Base-by-base conservation (phyloP, 2,113 vertebrate species). In the Haplochromis vanheusdeni region DNA sequence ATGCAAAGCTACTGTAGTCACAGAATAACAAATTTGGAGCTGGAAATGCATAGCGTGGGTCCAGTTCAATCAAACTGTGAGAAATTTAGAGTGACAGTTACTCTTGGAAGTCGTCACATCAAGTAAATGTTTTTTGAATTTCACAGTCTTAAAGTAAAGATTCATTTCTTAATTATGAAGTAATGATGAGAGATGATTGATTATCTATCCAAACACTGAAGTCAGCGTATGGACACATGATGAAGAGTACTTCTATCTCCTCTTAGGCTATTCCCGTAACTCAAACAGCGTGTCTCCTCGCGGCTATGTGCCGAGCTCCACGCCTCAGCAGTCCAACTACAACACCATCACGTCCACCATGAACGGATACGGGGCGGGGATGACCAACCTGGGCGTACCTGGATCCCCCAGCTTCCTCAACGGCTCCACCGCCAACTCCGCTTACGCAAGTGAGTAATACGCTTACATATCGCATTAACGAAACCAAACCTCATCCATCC, bases 331-430 rank as follows among this genome's bases (percentile, higher is more conserved):
- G 94, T 96, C 97, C 92, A 94, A 96, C 95, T 99, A 99, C 90
- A 96, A 97, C 94, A 92, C 97, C 87, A 96, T 97, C 94, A 97
- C 97, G 6, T 95, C 97, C 70, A 97, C 97, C 94, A 97, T 98
- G 95, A 97, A 97, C 4, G 97, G 97, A 42, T 99, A 99, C 33
- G 97, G 97, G 0, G 91, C 96, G 0, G 96, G 96, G 26, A 97
- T 98, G 97, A 96, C 97, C 79, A 97, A 98, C 80, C 97, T 99
- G 47, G 98, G 98, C 1, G 98, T 98, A 5, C 97, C 98, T 0
- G 97, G 97, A 3, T 99, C 98, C 16, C 98, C 98, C 28, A 97
- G 97, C 94, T 99, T 99, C 96, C 98, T 99, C 91, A 99, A 97
- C 13, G 98, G 98, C 83, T 98, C 98, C 92, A 95, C 97, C 0